Evolutionary conservation across 2,113 vertebrate species (phyloP).

Genomic region (Glaucidium brasilianum): DNA sequence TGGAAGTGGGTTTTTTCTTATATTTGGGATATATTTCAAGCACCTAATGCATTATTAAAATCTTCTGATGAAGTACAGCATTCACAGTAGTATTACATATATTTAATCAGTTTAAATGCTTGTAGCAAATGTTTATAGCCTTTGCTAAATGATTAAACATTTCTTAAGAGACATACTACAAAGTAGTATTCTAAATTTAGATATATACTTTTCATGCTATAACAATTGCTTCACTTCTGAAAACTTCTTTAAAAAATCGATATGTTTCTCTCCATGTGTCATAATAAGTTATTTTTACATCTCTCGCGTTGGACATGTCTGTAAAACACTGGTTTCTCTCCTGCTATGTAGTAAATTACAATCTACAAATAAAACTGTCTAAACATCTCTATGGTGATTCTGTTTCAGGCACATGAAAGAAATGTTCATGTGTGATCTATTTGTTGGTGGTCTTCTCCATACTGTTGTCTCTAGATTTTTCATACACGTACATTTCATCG

Average conservation of each 20-base stretch:
- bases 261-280: not conserved
- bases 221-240: not conserved
- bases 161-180: not conserved
- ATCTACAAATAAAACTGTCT: not conserved
- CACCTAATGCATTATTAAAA: not conserved
- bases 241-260: not conserved
- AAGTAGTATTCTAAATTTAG: not conserved
- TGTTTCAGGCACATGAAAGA: not conserved
- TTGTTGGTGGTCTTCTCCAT: constrained; percentile 46
- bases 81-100: not conserved
- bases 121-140: not conserved
- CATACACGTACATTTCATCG: not conserved
- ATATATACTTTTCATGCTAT: not conserved
- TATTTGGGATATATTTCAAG: not conserved
- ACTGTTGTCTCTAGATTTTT: not conserved
- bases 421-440: not conserved
- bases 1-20: not conserved
- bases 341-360: not conserved
- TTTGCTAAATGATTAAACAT: not conserved
- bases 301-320: rapidly evolving
- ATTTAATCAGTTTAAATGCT: not conserved
- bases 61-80: not conserved
- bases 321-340: not conserved
- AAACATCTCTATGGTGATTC: not conserved
- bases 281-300: not conserved